Evolutionary conservation across 1,140 invertebrate genomes (phyloP).

Genomic region (Drosophila mojavensis): DNA sequence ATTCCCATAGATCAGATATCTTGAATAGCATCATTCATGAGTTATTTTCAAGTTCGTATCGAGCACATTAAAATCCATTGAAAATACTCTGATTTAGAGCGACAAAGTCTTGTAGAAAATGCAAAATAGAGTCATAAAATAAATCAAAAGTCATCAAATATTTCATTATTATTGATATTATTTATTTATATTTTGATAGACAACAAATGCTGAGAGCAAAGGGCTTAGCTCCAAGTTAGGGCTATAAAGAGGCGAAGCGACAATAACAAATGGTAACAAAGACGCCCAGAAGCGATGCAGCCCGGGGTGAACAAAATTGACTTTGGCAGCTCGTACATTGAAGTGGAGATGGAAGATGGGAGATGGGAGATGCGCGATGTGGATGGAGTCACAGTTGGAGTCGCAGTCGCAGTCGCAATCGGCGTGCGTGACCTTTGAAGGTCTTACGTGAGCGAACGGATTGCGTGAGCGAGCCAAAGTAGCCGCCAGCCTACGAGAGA

Average conservation of each 20-base stretch:
- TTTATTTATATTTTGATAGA: background rate
- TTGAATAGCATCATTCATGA: no score
- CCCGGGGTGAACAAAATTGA: slow-evolving; percentile 36
- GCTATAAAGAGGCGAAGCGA: slow-evolving; percentile 32
- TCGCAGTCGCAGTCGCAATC: slow-evolving; percentile 23
- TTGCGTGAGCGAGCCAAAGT: slow-evolving; percentile 45
- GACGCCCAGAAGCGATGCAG: slow-evolving; percentile 61
- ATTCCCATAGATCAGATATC: no score
- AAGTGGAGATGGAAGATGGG: background rate
- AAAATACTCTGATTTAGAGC: no score
- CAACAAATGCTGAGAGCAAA: background rate
- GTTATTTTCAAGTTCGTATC: no score
- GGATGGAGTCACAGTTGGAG: slow-evolving; percentile 10
- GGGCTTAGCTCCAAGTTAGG: slow-evolving; percentile 2
- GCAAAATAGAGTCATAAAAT: background rate
- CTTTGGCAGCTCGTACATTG: background rate
- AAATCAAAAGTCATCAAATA: background rate
- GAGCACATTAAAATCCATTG: no score
- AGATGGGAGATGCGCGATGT: background rate
- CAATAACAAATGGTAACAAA: slow-evolving; percentile 25
- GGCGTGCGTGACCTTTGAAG: slow-evolving; percentile 63
- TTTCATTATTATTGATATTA: background rate
- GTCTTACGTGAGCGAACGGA: slow-evolving; percentile 73
- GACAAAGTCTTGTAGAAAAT: no score
- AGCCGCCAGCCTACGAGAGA: slow-evolving; percentile 40